phyloP scores from a whole-genome alignment of 2,888 invertebrate species.

The Eupithecia insigniata region DNA sequence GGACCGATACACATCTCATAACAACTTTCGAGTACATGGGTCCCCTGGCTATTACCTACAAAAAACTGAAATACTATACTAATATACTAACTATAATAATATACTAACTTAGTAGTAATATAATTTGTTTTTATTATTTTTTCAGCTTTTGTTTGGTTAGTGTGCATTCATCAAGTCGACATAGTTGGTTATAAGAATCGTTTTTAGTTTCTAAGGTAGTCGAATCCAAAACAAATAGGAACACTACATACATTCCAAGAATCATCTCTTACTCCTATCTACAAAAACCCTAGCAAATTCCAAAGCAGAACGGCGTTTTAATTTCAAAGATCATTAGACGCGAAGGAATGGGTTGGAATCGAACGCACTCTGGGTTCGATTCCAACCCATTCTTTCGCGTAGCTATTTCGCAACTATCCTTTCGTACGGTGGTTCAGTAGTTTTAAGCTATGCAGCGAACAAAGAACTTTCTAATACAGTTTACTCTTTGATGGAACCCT shows the following conservation, averaged over 20 bases:
- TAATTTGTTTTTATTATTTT: background rate
- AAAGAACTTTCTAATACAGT: constrained; percentile 35
- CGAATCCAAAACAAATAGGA: background rate
- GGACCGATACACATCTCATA: background rate
- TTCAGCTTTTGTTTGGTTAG: background rate
- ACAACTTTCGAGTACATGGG: background rate
- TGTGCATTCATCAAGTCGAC: background rate
- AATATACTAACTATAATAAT: too few relatives aligned
- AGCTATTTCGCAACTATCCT: constrained; percentile 5
- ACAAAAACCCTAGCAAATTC: background rate
- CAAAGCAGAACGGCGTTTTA: constrained; percentile 5
- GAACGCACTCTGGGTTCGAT: constrained; percentile 3
- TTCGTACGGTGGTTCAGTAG: constrained; percentile 11
- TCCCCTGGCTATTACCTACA: background rate
- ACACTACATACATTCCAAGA: background rate
- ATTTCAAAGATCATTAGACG: constrained; percentile 5
- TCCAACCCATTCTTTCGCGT: background rate
- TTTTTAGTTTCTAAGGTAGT: background rate
- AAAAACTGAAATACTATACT: background rate
- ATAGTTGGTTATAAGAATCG: background rate
- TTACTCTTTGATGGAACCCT: constrained; percentile 27
- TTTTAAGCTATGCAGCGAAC: constrained; percentile 29
- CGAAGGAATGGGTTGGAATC: too few relatives aligned
- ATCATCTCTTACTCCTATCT: background rate
- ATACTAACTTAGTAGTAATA: too few relatives aligned